Conservation (phyloP, 2,113 vertebrate species). For the Puffinus mauretanicus region DNA sequence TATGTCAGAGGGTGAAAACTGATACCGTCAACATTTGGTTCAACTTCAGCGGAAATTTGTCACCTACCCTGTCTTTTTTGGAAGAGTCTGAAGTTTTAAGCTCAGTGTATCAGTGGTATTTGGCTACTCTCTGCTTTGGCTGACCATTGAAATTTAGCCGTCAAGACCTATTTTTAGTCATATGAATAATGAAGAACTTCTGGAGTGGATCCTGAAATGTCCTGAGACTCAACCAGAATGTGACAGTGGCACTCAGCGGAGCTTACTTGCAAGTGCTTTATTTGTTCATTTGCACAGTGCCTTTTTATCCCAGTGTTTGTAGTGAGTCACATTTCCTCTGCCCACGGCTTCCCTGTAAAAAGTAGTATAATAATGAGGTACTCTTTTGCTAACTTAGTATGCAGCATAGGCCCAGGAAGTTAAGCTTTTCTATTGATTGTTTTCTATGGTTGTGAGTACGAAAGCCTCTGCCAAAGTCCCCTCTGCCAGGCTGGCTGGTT, state of each 20-base stretch:
- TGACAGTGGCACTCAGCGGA: not conserved
- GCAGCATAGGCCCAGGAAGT: not conserved
- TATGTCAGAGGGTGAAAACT: not conserved
- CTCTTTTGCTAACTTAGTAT: not conserved
- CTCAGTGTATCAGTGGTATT: not conserved
- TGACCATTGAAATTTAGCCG: not conserved
- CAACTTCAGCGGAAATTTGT: not conserved
- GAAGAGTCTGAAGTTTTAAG: not conserved
- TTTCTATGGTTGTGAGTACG: not conserved
- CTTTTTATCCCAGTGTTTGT: not conserved
- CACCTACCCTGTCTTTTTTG: not conserved
- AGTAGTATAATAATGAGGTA: not conserved
- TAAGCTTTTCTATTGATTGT: not conserved
- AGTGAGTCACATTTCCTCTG: conserved; percentile 9
- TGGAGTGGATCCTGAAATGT: conserved; percentile 13
- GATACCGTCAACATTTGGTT: not conserved
- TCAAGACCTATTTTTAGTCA: conserved; percentile 26
- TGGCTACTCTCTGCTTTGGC: not conserved
- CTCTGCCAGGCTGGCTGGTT: not conserved
- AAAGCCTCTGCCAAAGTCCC: not conserved
- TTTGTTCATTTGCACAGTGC: not conserved
- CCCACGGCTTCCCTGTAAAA: not conserved
- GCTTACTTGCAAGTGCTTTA: not conserved
- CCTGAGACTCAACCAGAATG: conserved; percentile 2
- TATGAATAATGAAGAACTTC: not conserved